A percentile compares a stretch with the other conserved stretches of the same genome.
These are phyloP conservation scores for Junonia oenone DNA, from an alignment of 2,888 invertebrate species.

Conservation along the genomic window DNA sequence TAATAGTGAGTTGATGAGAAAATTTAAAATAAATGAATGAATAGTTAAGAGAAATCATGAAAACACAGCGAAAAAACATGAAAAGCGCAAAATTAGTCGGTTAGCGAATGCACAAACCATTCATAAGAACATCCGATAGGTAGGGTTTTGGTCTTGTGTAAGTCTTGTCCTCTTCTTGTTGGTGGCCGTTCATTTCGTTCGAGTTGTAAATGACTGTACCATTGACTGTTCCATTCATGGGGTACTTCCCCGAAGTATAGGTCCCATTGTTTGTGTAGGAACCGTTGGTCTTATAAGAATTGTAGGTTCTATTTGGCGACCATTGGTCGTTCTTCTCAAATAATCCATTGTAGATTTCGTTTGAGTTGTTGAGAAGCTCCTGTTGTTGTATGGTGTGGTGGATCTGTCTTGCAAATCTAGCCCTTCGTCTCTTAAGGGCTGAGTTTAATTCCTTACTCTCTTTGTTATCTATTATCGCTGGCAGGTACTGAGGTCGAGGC, in stretches of 20 bases:
- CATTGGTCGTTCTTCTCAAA: conserved; percentile 9
- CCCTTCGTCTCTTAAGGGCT: conserved; percentile 87
- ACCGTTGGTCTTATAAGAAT: conserved; percentile 30
- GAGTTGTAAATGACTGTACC: conserved; percentile 34
- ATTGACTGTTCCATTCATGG: conserved; percentile 34
- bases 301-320: conserved; percentile 1
- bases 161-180: conserved; percentile 44
- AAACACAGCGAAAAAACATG: conserved; percentile 2
- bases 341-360: conserved; percentile 11
- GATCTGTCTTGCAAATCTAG: conserved; percentile 90
- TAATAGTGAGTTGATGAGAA: not conserved
- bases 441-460: conserved; percentile 87
- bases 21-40: conserved; percentile 1
- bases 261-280: conserved; percentile 35
- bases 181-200: conserved; percentile 43
- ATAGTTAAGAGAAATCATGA: not conserved
- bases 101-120: conserved; percentile 71
- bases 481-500: conserved; percentile 43
- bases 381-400: conserved; percentile 91
- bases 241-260: conserved; percentile 31
- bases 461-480: conserved; percentile 55
- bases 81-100: conserved; percentile 46
- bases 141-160: conserved; percentile 43
- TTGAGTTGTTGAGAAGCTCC: conserved; percentile 73
- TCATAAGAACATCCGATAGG: conserved; percentile 57